Conservation (phyloP, 2,113 vertebrate species). For the Pionites leucogaster region DNA sequence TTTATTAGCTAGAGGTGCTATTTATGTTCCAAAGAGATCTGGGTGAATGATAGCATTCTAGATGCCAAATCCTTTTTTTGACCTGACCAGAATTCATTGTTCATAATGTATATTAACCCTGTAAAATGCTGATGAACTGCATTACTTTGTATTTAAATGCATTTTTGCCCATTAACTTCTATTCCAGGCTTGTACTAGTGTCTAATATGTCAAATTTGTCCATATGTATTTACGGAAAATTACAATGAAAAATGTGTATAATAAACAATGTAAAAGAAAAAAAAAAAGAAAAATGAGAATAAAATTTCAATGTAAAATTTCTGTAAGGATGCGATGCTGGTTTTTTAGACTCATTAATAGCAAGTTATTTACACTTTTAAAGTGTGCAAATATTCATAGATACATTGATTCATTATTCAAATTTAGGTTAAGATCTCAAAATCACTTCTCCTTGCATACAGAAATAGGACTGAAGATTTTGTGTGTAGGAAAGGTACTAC, state of each 20-base stretch:
- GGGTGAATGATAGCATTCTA: constrained; percentile 43
- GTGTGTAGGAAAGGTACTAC: background rate
- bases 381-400: background rate
- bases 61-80: constrained; percentile 45
- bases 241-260: constrained; percentile 19
- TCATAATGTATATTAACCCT: constrained; percentile 64
- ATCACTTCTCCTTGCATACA: background rate
- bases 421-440: background rate
- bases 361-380: background rate
- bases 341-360: background rate
- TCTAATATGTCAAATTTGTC: constrained; percentile 57
- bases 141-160: constrained; percentile 56
- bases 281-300: constrained; percentile 47
- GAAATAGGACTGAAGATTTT: background rate
- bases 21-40: constrained; percentile 68
- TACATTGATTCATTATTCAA: background rate
- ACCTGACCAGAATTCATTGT: constrained; percentile 24
- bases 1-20: constrained; percentile 74
- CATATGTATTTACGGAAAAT: constrained; percentile 68
- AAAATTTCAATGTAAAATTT: constrained; percentile 66
- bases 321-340: constrained; percentile 6
- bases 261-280: constrained; percentile 29
- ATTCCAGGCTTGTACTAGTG: constrained; percentile 54
- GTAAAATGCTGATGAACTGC: constrained; percentile 45
- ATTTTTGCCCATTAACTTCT: constrained; percentile 60